Percentiles rank a stretch among this genome's conserved stretches.
Conservation (phyloP, 2,888 invertebrate species). For the Coenonympha arcania region DNA sequence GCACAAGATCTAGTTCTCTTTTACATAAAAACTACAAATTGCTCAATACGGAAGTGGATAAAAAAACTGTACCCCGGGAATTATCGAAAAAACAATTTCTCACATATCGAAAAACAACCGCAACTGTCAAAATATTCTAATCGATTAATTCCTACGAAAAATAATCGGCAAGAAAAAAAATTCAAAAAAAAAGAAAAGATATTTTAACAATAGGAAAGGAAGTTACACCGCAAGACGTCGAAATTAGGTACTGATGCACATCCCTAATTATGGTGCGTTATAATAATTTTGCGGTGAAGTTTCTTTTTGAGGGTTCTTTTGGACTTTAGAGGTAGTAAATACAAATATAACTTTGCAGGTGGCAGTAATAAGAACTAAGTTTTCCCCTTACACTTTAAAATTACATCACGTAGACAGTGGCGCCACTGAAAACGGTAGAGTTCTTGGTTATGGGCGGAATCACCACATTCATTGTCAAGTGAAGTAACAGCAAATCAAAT, state of each 20-base stretch:
- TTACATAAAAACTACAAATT: neutral
- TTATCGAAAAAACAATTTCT: constrained; percentile 41
- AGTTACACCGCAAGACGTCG: constrained; percentile 62
- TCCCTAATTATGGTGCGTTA: constrained; percentile 67
- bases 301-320: constrained; percentile 34
- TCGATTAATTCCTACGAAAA: constrained; percentile 59
- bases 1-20: too few species aligned
- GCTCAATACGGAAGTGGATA: neutral
- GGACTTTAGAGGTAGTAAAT: constrained; percentile 19
- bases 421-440: neutral
- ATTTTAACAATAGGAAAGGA: constrained; percentile 64
- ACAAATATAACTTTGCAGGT: neutral
- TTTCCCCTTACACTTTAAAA: neutral
- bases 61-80: constrained; percentile 29
- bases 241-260: constrained; percentile 55
- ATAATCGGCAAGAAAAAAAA: constrained; percentile 33
- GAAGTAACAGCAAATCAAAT: constrained; percentile 61
- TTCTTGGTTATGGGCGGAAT: constrained; percentile 32
- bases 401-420: neutral
- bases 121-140: constrained; percentile 68
- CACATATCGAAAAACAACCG: constrained; percentile 50
- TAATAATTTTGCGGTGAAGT: constrained; percentile 57
- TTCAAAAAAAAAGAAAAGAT: constrained; percentile 35
- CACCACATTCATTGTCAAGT: constrained; percentile 54
- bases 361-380: neutral